Evolutionary conservation across 2,113 vertebrate species (phyloP).

Genomic region (Tauraco erythrolophus): DNA sequence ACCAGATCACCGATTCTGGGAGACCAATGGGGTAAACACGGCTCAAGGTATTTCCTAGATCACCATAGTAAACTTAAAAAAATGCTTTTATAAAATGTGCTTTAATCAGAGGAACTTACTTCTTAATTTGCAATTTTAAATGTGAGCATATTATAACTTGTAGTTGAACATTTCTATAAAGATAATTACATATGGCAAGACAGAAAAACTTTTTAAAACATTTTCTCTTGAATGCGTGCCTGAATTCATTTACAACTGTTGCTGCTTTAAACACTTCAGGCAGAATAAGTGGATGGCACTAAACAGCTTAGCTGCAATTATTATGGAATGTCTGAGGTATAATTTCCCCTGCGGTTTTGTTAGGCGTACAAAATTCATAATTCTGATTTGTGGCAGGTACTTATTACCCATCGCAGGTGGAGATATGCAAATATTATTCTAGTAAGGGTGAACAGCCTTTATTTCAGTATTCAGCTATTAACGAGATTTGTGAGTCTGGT

Average conservation of each 20-base stretch:
- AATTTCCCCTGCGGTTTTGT: conserved; percentile 89
- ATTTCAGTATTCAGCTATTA: conserved; percentile 87
- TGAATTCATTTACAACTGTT: conserved; percentile 88
- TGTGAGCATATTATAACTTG: conserved; percentile 60
- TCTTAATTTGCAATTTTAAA: conserved; percentile 68
- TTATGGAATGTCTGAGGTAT: conserved; percentile 88
- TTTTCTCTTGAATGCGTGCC: conserved; percentile 77
- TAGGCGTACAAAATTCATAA: conserved; percentile 88
- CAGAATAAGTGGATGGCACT: conserved; percentile 87
- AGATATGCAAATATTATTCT: conserved; percentile 89
- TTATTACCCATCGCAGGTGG: conserved; percentile 90
- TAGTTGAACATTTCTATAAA: conserved; percentile 75
- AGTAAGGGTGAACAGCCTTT: conserved; percentile 84
- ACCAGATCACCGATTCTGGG: neutral
- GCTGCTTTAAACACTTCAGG: conserved; percentile 85
- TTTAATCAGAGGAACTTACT: conserved; percentile 30
- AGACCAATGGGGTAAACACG: conserved; percentile 5
- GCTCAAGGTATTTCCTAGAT: neutral
- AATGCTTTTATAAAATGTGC: neutral
- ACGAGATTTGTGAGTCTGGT: conserved; percentile 86
- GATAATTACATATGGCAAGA: conserved; percentile 83
- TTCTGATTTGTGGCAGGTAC: conserved; percentile 89
- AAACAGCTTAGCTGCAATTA: conserved; percentile 91
- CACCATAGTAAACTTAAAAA: neutral
- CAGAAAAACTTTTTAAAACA: conserved; percentile 76